Base-by-base conservation (phyloP, 2,888 invertebrate genomes). In the Agriopis aurantiaria region DNA sequence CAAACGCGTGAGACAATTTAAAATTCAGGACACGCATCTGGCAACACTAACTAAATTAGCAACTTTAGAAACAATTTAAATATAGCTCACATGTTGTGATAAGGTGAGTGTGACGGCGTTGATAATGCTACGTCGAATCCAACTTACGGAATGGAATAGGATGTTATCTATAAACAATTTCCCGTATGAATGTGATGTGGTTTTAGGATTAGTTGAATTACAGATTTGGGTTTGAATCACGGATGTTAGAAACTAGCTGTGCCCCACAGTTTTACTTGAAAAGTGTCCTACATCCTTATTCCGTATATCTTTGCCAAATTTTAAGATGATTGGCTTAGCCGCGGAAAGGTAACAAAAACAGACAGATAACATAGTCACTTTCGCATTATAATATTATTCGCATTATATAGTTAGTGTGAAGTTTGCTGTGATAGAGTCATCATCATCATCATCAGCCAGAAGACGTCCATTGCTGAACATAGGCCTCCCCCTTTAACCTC, bases 111-210 rank as follows among this genome's bases (percentile, higher is more conserved):
- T 62, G 60, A 63, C 57, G 59, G 7, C 41, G 62, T 59, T 66
- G 70, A 66, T 63, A 66, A 70, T 49, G 61, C 51, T 57, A 45
- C 8, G 55, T 55, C 51, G 17, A 59, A 59, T 53, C 48, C 48
- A 64, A 66, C 70, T 71, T 71, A 67, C 49, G 12, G 64, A 41
- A 41, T 8, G 10, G 66, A 53, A 69, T 56, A 63, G 49, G 63
- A 66, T 66, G 63, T 63, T 72, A 52, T 69, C 64, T 46, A 64
- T 67, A 64, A 60, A 64, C 60, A 64, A 64, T 64, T 67, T 64
- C 56, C 55, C 71, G 56, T 64, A 64, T 67, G 63, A 72, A 72
- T 72, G 62, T 60, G 62, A 65, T 63, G 55, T 62, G 62, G 57
- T 66, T 61, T 62, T 71, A 66, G 65, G 62, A 51, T 57, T 65